phyloP scores from a whole-genome alignment of 2,113 vertebrate genomes.

The Cheirogaleus medius region DNA sequence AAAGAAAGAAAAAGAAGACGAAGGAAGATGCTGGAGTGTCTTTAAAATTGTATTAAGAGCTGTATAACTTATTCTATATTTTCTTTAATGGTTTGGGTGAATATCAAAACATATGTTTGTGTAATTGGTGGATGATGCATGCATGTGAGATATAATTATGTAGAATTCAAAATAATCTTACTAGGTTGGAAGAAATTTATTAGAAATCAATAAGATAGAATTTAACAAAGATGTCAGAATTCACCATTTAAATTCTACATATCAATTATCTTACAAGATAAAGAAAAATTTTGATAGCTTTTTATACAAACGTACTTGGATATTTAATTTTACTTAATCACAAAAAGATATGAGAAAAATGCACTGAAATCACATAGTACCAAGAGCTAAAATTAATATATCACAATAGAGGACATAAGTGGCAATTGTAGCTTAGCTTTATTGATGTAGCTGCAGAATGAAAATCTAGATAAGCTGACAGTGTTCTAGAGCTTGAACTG shows the following conservation, averaged over 20 bases:
- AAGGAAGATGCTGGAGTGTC: not conserved
- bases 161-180: not conserved
- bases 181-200: not conserved
- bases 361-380: not conserved
- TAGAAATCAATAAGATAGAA: not conserved
- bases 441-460: not conserved
- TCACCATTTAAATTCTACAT: not conserved
- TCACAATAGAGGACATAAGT: not conserved
- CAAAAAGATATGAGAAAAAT: not conserved
- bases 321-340: slow-evolving; percentile 5
- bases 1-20: not conserved
- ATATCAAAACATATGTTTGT: not conserved
- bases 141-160: not conserved
- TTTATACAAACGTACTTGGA: not conserved
- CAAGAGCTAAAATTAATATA: not conserved
- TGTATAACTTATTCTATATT: not conserved
- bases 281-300: not conserved
- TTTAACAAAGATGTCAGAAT: not conserved
- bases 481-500: not conserved
- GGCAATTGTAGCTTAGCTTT: not conserved
- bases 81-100: not conserved
- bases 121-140: not conserved
- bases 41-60: not conserved
- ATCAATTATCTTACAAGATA: not conserved
- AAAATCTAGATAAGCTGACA: not conserved